These are phyloP conservation scores for Todiramphus chloris DNA, from an alignment of 2,113 vertebrate species.

Conservation along the genomic window DNA sequence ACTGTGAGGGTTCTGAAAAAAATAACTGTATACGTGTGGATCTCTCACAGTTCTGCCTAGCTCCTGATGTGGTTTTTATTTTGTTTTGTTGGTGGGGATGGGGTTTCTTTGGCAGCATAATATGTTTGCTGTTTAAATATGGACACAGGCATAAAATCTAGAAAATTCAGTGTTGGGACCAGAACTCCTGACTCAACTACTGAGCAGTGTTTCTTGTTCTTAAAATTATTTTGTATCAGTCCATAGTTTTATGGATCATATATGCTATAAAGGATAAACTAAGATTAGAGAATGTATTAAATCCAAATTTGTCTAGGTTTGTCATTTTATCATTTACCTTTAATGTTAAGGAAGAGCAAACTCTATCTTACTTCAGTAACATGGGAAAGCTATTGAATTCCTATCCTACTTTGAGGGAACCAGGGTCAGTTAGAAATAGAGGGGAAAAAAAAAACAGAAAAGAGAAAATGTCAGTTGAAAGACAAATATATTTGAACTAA, in stretches of 20 bases:
- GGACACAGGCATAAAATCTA: neutral
- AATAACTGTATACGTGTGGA: neutral
- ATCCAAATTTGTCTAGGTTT: neutral
- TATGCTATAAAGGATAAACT: neutral
- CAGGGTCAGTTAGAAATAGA: accelerated
- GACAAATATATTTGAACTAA: neutral
- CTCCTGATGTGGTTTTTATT: neutral
- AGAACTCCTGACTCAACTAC: neutral
- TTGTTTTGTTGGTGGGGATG: neutral
- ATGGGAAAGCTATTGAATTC: neutral
- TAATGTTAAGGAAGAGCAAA: neutral
- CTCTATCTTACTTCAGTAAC: neutral
- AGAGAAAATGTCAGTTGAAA: neutral
- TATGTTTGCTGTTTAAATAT: neutral
- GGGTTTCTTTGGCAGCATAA: neutral
- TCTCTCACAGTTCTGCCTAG: neutral
- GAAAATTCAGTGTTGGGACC: neutral
- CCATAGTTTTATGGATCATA: neutral
- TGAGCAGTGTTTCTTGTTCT: neutral
- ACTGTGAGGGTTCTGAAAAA: neutral
- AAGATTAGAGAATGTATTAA: neutral
- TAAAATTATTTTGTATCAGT: neutral
- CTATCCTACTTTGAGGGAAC: neutral
- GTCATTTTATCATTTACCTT: neutral
- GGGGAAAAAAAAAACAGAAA: neutral